These are phyloP conservation scores for Lochmaea capreae DNA, from an alignment of 2,888 invertebrate genomes.

Conservation along the genomic window DNA sequence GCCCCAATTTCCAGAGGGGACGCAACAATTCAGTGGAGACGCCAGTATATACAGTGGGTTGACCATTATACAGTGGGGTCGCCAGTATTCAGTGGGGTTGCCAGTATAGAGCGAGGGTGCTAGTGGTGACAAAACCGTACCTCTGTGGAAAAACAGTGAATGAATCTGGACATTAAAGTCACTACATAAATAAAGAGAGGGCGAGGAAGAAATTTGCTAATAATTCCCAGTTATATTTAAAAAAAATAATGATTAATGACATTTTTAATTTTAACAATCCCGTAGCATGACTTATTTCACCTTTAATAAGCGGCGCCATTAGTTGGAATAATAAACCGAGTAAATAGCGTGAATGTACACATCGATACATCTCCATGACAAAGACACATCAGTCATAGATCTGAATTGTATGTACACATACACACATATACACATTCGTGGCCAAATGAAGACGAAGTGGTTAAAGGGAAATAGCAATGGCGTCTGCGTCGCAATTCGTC, in stretches of 20 bases:
- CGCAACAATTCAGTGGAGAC: too few species aligned
- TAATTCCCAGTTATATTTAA: not conserved
- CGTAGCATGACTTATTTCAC: not conserved
- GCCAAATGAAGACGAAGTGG: slow-evolving; percentile 56
- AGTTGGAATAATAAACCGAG: slow-evolving; percentile 4
- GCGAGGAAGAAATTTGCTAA: too few species aligned
- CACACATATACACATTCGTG: slow-evolving; percentile 6
- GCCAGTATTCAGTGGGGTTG: too few species aligned
- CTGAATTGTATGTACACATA: slow-evolving; percentile 24
- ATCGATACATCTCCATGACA: slow-evolving; percentile 38
- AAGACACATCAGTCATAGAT: slow-evolving; percentile 37
- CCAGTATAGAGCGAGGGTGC: too few species aligned
- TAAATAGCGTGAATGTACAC: slow-evolving; percentile 12
- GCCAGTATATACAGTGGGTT: too few species aligned
- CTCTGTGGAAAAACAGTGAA: too few species aligned
- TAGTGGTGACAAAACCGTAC: too few species aligned
- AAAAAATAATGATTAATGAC: not conserved
- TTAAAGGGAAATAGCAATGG: slow-evolving; percentile 51
- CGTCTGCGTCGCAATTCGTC: slow-evolving; percentile 61
- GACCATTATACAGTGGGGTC: too few species aligned
- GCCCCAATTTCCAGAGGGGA: too few species aligned
- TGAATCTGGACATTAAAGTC: too few species aligned
- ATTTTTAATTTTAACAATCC: not conserved
- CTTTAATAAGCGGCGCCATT: slow-evolving; percentile 5
- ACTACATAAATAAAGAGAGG: too few species aligned